A percentile compares a stretch with the other conserved stretches of the same genome.
phyloP scores from a whole-genome alignment of 2,797 vertebrate genomes.

The Alcedo quadribrachys region DNA sequence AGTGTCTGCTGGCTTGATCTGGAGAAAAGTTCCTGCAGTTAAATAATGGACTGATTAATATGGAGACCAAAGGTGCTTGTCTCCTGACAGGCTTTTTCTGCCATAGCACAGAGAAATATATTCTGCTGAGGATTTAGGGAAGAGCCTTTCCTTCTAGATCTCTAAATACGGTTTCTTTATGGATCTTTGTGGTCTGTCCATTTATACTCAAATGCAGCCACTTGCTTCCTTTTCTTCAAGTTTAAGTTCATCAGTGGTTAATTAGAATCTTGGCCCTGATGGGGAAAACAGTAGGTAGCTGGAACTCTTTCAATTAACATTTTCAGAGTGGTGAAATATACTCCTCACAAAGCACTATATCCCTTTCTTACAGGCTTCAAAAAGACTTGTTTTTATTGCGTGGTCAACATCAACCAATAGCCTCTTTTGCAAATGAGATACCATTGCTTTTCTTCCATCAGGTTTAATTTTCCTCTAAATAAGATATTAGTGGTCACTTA shows the following conservation, averaged over 20 bases:
- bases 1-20: constrained; percentile 75
- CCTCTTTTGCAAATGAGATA: not conserved
- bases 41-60: constrained; percentile 27
- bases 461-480: not conserved
- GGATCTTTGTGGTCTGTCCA: not conserved
- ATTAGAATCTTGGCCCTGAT: not conserved
- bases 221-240: not conserved
- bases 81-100: constrained; percentile 1
- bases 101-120: not conserved
- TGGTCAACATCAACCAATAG: not conserved
- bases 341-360: not conserved
- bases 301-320: not conserved
- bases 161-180: not conserved
- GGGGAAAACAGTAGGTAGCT: not conserved
- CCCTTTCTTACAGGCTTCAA: not conserved
- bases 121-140: constrained; percentile 1
- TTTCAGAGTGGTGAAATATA: not conserved
- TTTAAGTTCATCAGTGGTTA: not conserved
- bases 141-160: not conserved
- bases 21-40: constrained; percentile 53
- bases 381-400: not conserved
- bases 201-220: not conserved
- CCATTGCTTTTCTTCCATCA: not conserved
- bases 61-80: not conserved
- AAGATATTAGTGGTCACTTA: not conserved